A percentile compares a stretch with the other conserved stretches of the same genome.
Conservation (phyloP, 2,888 invertebrate genomes). For the Stenichneumon culpator region DNA sequence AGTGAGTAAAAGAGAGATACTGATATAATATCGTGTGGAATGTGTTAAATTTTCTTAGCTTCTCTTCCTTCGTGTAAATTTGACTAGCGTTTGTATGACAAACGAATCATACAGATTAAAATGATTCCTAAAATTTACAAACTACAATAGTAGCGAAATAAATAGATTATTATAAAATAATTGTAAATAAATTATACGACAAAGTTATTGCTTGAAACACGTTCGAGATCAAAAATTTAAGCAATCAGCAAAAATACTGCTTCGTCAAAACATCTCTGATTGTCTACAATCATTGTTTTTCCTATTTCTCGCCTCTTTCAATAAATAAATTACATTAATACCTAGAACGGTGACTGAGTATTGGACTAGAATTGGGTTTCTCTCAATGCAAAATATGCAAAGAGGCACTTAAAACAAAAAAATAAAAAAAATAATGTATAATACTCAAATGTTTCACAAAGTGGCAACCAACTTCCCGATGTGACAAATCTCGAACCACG, state of each 20-base stretch:
- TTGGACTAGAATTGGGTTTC: slow-evolving; percentile 57
- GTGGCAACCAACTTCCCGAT: neutral
- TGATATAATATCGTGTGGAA: slow-evolving; percentile 35
- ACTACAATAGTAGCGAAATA: slow-evolving; percentile 42
- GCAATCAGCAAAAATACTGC: slow-evolving; percentile 40
- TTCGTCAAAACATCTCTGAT: slow-evolving; percentile 32
- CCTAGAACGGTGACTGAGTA: slow-evolving; percentile 1
- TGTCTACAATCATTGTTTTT: slow-evolving; percentile 39
- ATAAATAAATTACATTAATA: slow-evolving; percentile 28
- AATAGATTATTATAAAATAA: slow-evolving; percentile 23
- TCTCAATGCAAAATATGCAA: slow-evolving; percentile 16
- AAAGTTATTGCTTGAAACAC: slow-evolving; percentile 50
- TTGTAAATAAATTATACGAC: slow-evolving; percentile 22
- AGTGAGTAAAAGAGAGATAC: neutral
- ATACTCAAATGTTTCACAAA: neutral
- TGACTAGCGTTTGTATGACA: slow-evolving; percentile 47
- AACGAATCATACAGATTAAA: slow-evolving; percentile 34
- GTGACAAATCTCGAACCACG: slow-evolving; percentile 1
- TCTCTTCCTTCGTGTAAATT: slow-evolving; percentile 28
- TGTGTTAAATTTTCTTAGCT: neutral
- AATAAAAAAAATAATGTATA: slow-evolving; percentile 6
- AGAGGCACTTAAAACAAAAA: slow-evolving; percentile 1
- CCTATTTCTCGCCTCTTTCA: slow-evolving; percentile 2
- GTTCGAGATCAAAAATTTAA: slow-evolving; percentile 34
- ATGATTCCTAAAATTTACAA: slow-evolving; percentile 25